These are phyloP conservation scores for Galago senegalensis DNA, from an alignment of 2,797 vertebrate species.

Conservation along the genomic window DNA sequence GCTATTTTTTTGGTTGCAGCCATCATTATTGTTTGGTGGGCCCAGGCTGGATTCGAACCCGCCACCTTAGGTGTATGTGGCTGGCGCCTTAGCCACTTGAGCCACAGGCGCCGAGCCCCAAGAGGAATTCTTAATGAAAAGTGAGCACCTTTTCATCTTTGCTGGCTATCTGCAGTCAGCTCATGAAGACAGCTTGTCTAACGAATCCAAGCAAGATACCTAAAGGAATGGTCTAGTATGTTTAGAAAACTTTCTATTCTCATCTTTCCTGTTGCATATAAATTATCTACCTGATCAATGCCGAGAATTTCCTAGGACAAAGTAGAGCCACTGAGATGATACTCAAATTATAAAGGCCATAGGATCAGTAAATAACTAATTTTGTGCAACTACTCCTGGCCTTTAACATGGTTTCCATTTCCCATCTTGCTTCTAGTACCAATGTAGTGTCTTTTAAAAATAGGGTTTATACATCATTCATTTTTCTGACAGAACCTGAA, in stretches of 20 bases:
- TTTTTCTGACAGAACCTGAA: neutral
- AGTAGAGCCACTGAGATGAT: neutral
- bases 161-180: neutral
- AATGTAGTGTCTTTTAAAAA: neutral
- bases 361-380: neutral
- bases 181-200: neutral
- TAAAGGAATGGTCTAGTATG: neutral
- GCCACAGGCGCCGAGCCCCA: neutral
- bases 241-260: constrained; percentile 41
- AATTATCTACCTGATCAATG: neutral
- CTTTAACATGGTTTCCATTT: neutral
- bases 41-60: no score
- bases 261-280: neutral
- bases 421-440: neutral
- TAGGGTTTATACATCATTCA: neutral
- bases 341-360: neutral
- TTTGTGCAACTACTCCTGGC: neutral
- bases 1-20: no score
- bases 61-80: no score
- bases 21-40: no score
- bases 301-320: neutral
- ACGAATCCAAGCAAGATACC: neutral
- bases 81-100: no score
- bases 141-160: neutral
- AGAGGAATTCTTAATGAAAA: neutral